phyloP scores from a whole-genome alignment of 2,888 invertebrate species.

The Catocala fraxini region DNA sequence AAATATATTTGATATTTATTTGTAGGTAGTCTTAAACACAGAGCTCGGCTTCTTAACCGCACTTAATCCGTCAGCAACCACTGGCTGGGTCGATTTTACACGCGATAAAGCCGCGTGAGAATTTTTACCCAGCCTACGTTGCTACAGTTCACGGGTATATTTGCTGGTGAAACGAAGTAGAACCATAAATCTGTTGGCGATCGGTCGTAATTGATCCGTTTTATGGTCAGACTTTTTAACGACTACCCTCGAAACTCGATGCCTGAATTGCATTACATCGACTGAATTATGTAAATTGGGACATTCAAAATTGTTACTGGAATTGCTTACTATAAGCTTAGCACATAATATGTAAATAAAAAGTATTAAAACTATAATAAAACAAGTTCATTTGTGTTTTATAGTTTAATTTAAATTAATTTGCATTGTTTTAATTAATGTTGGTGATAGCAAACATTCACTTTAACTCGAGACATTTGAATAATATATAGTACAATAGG shows the following conservation, averaged over 20 bases:
- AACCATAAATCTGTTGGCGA: conserved; percentile 66
- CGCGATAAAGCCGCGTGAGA: conserved; percentile 53
- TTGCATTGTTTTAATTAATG: no score
- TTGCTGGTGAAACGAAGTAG: conserved; percentile 23
- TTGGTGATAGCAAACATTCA: no score
- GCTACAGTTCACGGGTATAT: conserved; percentile 42
- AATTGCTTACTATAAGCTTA: conserved; percentile 16
- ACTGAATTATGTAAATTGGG: conserved; percentile 54
- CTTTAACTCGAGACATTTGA: no score
- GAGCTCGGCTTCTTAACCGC: conserved; percentile 61
- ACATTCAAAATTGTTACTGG: conserved; percentile 36
- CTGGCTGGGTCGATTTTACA: conserved; percentile 56
- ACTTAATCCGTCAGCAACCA: conserved; percentile 69
- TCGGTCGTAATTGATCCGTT: conserved; percentile 65
- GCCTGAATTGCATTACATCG: conserved; percentile 40
- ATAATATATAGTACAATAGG: no score
- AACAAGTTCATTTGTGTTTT: no score
- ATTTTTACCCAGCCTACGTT: conserved; percentile 62
- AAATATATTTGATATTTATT: conserved; percentile 29
- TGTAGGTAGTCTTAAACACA: conserved; percentile 52
- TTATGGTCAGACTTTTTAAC: conserved; percentile 71
- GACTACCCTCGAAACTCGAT: conserved; percentile 51
- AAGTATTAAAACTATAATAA: no score
- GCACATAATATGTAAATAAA: background rate
- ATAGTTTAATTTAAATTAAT: no score